Conservation (phyloP, 1,140 invertebrate species). For the Andrena cerasifolii region DNA sequence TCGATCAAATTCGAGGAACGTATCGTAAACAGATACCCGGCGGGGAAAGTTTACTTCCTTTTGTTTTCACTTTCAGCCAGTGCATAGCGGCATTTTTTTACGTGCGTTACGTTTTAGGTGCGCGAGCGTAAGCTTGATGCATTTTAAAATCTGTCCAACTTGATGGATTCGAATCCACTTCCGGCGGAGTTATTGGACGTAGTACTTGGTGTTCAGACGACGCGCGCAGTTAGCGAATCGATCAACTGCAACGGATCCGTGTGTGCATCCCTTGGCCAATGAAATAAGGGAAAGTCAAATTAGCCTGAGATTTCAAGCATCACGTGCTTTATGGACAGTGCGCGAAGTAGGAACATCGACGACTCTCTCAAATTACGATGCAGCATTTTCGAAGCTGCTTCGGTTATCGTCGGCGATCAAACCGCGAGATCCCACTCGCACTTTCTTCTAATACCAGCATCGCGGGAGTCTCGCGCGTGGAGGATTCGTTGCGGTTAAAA, state of each 20-base stretch:
- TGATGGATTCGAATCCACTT: no score
- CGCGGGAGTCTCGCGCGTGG: background rate
- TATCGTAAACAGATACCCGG: no score
- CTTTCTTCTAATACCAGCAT: conserved; percentile 47
- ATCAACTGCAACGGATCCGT: background rate
- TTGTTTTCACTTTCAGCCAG: background rate
- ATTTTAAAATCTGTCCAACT: no score
- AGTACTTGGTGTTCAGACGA: no score
- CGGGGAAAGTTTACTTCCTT: background rate
- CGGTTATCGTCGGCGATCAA: conserved; percentile 35
- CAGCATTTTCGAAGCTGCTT: conserved; percentile 46
- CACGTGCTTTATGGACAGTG: conserved; percentile 26
- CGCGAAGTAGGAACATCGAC: conserved; percentile 36
- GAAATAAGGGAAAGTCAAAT: conserved; percentile 6
- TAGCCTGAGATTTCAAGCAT: conserved; percentile 5
- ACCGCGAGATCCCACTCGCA: conserved; percentile 12
- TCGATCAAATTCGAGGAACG: background rate
- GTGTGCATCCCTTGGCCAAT: no score
- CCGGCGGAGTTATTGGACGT: no score
- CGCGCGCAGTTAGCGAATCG: background rate
- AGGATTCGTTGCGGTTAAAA: conserved; percentile 8
- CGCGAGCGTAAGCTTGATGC: no score
- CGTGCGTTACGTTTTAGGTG: background rate
- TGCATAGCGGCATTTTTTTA: background rate
- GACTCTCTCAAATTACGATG: conserved; percentile 63